These are phyloP conservation scores for Propithecus perrieri DNA, from an alignment of 2,797 vertebrate genomes.

Conservation along the genomic window DNA sequence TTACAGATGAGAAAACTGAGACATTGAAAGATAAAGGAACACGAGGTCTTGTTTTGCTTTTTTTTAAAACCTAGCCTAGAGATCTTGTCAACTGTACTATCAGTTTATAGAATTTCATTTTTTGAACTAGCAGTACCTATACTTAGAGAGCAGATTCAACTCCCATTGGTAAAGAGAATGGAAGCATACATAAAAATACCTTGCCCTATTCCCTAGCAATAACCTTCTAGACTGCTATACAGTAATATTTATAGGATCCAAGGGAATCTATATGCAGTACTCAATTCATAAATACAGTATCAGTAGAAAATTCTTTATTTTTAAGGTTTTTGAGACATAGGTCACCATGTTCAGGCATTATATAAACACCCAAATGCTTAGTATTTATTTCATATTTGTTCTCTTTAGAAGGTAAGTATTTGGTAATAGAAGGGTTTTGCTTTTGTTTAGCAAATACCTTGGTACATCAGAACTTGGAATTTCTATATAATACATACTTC, in stretches of 20 bases:
- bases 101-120: conserved; percentile 22
- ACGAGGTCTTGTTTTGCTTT: background rate
- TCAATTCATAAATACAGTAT: background rate
- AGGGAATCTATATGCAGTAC: background rate
- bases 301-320: background rate
- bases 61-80: background rate
- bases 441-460: conserved; percentile 32
- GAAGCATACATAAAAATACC: background rate
- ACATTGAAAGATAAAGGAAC: background rate
- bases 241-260: background rate
- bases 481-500: background rate
- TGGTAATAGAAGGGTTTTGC: background rate
- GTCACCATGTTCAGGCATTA: background rate
- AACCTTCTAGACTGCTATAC: background rate
- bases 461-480: background rate
- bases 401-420: background rate
- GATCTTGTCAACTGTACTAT: background rate
- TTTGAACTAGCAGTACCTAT: conserved; percentile 18
- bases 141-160: background rate
- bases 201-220: background rate
- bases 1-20: background rate
- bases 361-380: background rate
- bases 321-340: conserved; percentile 7
- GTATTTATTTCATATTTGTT: conserved; percentile 30
- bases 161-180: conserved; percentile 11